phyloP scores from a whole-genome alignment of 1,140 invertebrate species.

The Megalopta genalis region DNA sequence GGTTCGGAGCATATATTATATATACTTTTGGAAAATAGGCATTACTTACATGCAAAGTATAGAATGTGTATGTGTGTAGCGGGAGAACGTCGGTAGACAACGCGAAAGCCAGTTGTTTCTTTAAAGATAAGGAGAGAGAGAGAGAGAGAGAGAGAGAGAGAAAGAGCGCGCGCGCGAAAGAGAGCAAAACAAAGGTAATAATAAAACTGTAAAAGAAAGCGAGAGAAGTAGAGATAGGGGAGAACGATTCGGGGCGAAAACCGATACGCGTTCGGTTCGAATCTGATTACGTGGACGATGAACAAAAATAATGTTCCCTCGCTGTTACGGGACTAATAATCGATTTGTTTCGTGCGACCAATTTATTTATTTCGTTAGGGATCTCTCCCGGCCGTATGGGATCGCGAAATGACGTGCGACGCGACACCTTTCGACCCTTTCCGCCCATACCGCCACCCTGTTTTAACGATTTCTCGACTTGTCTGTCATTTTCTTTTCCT shows the following conservation, averaged over 20 bases:
- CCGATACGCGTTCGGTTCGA: constrained; percentile 8
- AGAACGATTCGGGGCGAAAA: not conserved
- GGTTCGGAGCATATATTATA: constrained; percentile 57
- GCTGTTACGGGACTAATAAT: not conserved
- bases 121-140: constrained; percentile 30
- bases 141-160: not conserved
- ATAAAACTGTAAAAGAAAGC: constrained; percentile 4
- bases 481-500: not conserved
- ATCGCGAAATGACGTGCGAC: not conserved
- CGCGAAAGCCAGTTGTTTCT: constrained; percentile 24
- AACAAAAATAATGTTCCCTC: not conserved
- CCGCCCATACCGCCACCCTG: not conserved
- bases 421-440: not conserved
- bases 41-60: constrained; percentile 95
- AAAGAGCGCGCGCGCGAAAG: too few relatives aligned
- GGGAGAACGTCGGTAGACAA: constrained; percentile 52
- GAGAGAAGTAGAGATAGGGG: not conserved
- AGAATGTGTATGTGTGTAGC: constrained; percentile 84
- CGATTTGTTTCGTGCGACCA: too few relatives aligned
- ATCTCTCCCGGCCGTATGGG: not conserved
- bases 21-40: constrained; percentile 85
- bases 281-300: not conserved
- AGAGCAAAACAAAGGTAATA: too few relatives aligned
- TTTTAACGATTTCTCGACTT: too few relatives aligned
- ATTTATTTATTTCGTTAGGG: constrained; percentile 20